Evolutionary conservation across 2,888 invertebrate species (phyloP).

Genomic region (Nomada ferruginata): DNA sequence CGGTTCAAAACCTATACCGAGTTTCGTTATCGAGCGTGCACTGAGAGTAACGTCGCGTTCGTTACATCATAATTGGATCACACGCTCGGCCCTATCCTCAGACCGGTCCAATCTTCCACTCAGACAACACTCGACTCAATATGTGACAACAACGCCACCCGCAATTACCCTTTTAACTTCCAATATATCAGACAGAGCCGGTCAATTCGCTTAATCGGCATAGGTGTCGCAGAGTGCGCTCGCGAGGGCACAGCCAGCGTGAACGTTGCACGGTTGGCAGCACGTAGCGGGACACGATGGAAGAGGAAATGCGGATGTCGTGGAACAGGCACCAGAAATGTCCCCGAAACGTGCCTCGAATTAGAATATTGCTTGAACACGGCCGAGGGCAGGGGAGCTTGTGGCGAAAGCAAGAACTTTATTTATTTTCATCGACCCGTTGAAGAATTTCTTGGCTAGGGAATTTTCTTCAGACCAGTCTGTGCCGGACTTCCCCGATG

Average conservation of each 20-base stretch:
- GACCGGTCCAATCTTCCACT: slow-evolving; percentile 81
- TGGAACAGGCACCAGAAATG: slow-evolving; percentile 41
- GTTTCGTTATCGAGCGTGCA: slow-evolving; percentile 57
- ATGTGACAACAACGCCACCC: slow-evolving; percentile 72
- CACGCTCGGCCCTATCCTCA: slow-evolving; percentile 76
- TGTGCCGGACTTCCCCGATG: neutral
- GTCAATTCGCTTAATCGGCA: slow-evolving; percentile 72
- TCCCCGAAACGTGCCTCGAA: slow-evolving; percentile 51
- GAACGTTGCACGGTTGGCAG: slow-evolving; percentile 2
- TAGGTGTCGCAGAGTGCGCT: slow-evolving; percentile 57
- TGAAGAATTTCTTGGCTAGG: slow-evolving; percentile 29
- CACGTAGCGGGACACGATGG: slow-evolving; percentile 15
- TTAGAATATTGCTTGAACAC: slow-evolving; percentile 29
- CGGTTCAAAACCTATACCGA: slow-evolving; percentile 40
- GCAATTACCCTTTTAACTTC: slow-evolving; percentile 78
- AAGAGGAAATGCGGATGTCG: slow-evolving; percentile 16
- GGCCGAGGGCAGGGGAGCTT: neutral
- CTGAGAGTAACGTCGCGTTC: slow-evolving; percentile 67
- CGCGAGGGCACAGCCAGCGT: neutral
- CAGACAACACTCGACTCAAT: slow-evolving; percentile 79
- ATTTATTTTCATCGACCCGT: slow-evolving; percentile 8
- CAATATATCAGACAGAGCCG: slow-evolving; percentile 67
- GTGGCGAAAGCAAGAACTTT: slow-evolving; percentile 49
- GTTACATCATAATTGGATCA: slow-evolving; percentile 81
- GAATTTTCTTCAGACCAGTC: slow-evolving; percentile 40